Evolutionary conservation across 2,888 invertebrate genomes (phyloP), one percentile per base, ranked within the genome.

Genomic region (Dynastes maya): DNA sequence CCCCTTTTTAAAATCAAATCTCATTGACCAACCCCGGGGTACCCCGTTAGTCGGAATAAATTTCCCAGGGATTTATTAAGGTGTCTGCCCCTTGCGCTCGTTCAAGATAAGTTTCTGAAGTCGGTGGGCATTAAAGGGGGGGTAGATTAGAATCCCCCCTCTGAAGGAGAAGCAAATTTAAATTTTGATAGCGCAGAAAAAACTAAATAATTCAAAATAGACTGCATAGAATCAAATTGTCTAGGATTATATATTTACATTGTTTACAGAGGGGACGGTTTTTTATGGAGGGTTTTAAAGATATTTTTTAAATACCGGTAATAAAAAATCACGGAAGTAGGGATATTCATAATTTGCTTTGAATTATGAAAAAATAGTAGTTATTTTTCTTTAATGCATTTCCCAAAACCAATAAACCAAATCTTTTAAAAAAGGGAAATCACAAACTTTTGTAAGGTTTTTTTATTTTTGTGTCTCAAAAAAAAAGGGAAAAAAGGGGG

Each of bases 41-140:
- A 71, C 71, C 55, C 71, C 71, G 55, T 71, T 71, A 58, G 32
- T 37, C 32, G 58, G 37, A 55, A 71, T 58, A 58, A n/a, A n/a
- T n/a, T n/a, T n/a, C n/a, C n/a, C n/a, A n/a, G 71, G 71, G 71
- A 71, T 71, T 71, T 55, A 71, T 71, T 71, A 71, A 71, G 71
- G 71, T 71, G 71, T 71, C 55, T 55, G 71, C 40, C 71, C 71
- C 58, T 32, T 55, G 13, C 53, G 71, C 71, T 58, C 71, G 71
- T 55, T 53, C 27, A 58, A 71, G 71, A 71, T 71, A 71, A 71
- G 71, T 71, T 71, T 71, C 71, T 37, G 32, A 55, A 58, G 71
- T 58, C 55, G 71, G 32, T 55, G 37, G 55, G 71, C 37, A 37
- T 71, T 71, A 55, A 37, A 58, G 71, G 71, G 71, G 58, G 71